These are phyloP conservation scores for Perithous albicinctus DNA, from an alignment of 2,888 invertebrate species.

Conservation along the genomic window DNA sequence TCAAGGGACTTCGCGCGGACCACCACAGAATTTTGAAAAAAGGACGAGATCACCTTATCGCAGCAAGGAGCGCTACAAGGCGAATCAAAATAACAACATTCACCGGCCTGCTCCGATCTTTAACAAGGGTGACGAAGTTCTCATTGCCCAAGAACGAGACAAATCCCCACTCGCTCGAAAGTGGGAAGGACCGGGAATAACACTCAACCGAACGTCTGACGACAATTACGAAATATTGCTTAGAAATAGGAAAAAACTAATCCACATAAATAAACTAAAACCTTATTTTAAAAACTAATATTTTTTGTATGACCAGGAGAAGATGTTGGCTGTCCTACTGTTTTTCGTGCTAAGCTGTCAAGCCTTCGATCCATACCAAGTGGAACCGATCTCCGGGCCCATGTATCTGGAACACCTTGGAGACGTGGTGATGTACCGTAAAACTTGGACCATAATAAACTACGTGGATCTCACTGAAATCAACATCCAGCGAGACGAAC, in stretches of 20 bases:
- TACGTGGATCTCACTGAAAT: no score
- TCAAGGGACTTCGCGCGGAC: constrained; percentile 18
- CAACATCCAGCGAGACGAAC: no score
- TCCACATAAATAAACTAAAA: background rate
- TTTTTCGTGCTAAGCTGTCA: background rate
- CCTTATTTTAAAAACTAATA: background rate
- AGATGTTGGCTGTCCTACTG: background rate
- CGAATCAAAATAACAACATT: constrained; percentile 3
- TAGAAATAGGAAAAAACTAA: constrained; percentile 12
- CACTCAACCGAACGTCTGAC: background rate
- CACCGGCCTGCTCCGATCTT: background rate
- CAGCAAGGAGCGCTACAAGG: constrained; percentile 4
- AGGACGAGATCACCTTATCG: background rate
- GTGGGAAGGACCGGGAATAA: constrained; percentile 17
- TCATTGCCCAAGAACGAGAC: constrained; percentile 23
- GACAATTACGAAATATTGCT: constrained; percentile 14
- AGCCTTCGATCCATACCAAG: no score
- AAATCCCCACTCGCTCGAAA: background rate
- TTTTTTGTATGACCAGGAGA: background rate
- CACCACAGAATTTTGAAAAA: constrained; percentile 9
- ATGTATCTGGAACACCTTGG: no score
- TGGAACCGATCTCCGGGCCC: no score
- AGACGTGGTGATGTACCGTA: no score
- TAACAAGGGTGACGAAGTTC: constrained; percentile 13
- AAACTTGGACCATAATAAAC: no score